Evolutionary conservation across 2,113 vertebrate genomes (phyloP), one percentile per base, ranked within the genome.

Genomic region (Cercocebus atys): DNA sequence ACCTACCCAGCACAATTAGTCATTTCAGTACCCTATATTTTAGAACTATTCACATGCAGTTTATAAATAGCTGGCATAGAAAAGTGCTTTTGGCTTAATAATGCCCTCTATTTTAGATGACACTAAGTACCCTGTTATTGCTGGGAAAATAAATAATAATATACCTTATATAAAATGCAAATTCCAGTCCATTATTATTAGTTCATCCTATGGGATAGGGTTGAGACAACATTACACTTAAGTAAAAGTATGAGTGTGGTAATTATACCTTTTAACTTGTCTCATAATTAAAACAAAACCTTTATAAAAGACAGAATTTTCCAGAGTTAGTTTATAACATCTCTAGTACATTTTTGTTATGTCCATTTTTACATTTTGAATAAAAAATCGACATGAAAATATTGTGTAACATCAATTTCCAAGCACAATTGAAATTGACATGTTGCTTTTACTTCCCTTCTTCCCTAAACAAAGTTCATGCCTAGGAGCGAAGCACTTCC

Each of bases 141-240:
- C 72, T 93, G 68, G 40, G 80, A 95, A 98, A 97, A 97, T 97
- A 98, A 98, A 97, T 97, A 97, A 96, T 95, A 97, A 92, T 90
- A 94, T 59, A 90, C 61, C 57, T 95, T 82, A 97, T 96, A 96
- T 94, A 95, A 97, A 98, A 97, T 97, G 96, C 76, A 50, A 96
- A 97, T 98, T 55, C 76, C 13, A 90, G 52, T 72, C 83, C 91
- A 93, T 96, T 97, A 86, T 97, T 97, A 97, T 83, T 92, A 87
- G 92, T 87, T 97, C 89, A 84, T 97, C 93, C 70, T 95, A 84
- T 93, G 84, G 89, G 57, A 87, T 81, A 97, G 87, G 79, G 18
- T 59, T 94, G 92, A 97, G 90, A 93, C 89, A 84, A 89, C 8
- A 12, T 87, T 78, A 93, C 93, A 95, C 40, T 88, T 85, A 80